Percentiles rank a stretch among this genome's conserved stretches.
These are phyloP conservation scores for Neoascia interrupta DNA, from an alignment of 2,888 invertebrate genomes.

Conservation along the genomic window DNA sequence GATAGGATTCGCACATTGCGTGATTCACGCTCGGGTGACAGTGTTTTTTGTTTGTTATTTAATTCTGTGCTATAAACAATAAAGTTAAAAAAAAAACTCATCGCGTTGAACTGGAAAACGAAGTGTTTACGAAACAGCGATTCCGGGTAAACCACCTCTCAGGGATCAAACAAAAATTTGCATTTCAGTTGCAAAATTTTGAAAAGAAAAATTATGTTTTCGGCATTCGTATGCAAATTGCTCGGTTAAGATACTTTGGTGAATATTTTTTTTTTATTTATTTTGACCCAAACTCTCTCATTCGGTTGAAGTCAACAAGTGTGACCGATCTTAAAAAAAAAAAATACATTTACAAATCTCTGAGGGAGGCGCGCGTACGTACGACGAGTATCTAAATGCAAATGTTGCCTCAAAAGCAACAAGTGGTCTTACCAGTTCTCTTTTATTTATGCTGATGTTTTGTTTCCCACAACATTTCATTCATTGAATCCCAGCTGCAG, in stretches of 20 bases:
- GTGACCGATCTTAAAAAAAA: conserved; percentile 51
- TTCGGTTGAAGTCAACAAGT: conserved; percentile 55
- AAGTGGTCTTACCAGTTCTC: conserved; percentile 66
- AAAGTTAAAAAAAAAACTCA: conserved; percentile 18
- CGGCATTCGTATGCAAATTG: conserved; percentile 39
- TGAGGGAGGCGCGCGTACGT: conserved; percentile 34
- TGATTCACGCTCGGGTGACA: conserved; percentile 65
- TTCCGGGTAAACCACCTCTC: no score
- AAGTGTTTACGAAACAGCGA: conserved; percentile 43
- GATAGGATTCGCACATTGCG: conserved; percentile 32
- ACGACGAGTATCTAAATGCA: conserved; percentile 36
- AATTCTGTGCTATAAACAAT: conserved; percentile 51
- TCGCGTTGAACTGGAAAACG: conserved; percentile 50
- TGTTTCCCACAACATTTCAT: conserved; percentile 49
- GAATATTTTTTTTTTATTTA: conserved; percentile 11
- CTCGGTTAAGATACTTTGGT: conserved; percentile 40
- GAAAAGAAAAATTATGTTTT: not conserved
- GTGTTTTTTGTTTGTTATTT: conserved; percentile 36
- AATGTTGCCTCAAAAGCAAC: conserved; percentile 56
- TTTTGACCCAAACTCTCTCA: conserved; percentile 38
- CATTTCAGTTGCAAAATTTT: conserved; percentile 30
- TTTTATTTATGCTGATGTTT: conserved; percentile 6
- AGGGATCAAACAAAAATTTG: no score
- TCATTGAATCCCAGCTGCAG: conserved; percentile 41
- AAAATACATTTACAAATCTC: conserved; percentile 49